Conservation (phyloP, 2,888 invertebrate genomes). For the Leptogaster cylindrica region DNA sequence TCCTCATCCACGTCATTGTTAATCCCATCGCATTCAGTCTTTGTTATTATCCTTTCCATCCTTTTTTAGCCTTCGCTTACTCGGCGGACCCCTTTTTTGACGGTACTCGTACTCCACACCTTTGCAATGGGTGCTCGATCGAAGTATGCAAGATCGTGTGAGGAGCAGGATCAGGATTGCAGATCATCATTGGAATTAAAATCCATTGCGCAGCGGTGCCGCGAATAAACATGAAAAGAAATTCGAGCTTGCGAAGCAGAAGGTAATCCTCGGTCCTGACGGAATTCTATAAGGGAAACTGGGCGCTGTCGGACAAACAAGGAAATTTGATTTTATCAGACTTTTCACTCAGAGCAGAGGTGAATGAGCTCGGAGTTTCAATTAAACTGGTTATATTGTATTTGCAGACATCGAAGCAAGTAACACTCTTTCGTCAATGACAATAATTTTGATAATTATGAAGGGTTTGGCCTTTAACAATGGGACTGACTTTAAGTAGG, state of each 20-base stretch:
- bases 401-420: too few relatives aligned
- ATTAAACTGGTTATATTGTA: too few relatives aligned
- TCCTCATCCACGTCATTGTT: conserved; percentile 32
- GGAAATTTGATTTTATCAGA: conserved; percentile 30
- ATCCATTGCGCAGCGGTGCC: not conserved
- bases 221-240: conserved; percentile 24
- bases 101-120: conserved; percentile 10
- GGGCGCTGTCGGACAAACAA: not conserved
- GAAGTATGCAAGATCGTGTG: not conserved
- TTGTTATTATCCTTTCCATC: conserved; percentile 41
- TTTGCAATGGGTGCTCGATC: not conserved
- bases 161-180: not conserved
- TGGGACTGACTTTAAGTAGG: too few relatives aligned
- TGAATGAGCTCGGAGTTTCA: not conserved
- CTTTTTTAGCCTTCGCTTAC: conserved; percentile 43
- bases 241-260: conserved; percentile 16
- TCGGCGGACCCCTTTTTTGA: conserved; percentile 42
- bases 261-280: not conserved
- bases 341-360: not conserved
- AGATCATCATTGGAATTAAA: not conserved
- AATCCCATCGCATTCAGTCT: conserved; percentile 41
- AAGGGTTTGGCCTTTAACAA: too few relatives aligned
- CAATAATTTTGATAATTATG: too few relatives aligned
- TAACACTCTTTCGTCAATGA: too few relatives aligned
- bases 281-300: not conserved